Conservation (phyloP, 1,140 invertebrate genomes). For the Orius insidiosus region DNA sequence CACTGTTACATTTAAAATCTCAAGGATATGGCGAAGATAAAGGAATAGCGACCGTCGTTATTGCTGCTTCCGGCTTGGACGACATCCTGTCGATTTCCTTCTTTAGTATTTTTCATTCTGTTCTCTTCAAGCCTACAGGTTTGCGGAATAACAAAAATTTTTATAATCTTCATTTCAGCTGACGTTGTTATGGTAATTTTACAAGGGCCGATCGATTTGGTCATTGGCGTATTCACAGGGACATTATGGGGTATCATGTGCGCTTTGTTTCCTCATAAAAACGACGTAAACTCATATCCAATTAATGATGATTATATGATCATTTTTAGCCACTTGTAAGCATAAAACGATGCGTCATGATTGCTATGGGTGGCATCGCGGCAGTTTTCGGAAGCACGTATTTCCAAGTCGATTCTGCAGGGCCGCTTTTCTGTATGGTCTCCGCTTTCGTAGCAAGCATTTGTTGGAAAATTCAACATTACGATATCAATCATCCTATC, state of each 20-base stretch:
- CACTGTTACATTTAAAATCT: constrained; percentile 43
- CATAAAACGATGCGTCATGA: constrained; percentile 28
- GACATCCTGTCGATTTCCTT: constrained; percentile 57
- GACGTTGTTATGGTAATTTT: constrained; percentile 17
- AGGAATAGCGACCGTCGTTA: constrained; percentile 56
- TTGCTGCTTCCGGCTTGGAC: constrained; percentile 58
- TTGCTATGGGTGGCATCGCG: constrained; percentile 35
- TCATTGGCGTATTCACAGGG: constrained; percentile 32
- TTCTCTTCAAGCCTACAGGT: no score
- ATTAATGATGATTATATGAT: background rate
- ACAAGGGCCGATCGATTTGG: constrained; percentile 36
- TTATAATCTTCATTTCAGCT: no score
- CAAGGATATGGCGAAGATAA: constrained; percentile 45
- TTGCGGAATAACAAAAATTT: no score
- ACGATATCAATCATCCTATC: no score
- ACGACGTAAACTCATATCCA: constrained; percentile 21
- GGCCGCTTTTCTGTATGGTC: constrained; percentile 40
- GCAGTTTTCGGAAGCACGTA: constrained; percentile 39
- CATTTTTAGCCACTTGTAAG: background rate
- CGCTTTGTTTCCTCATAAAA: constrained; percentile 27
- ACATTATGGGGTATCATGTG: constrained; percentile 30
- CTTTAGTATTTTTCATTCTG: constrained; percentile 36
- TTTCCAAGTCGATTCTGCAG: constrained; percentile 38
- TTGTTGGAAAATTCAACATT: constrained; percentile 27
- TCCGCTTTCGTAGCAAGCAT: constrained; percentile 39